Conservation (phyloP, 2,113 vertebrate species). For the Centropus bengalensis region DNA sequence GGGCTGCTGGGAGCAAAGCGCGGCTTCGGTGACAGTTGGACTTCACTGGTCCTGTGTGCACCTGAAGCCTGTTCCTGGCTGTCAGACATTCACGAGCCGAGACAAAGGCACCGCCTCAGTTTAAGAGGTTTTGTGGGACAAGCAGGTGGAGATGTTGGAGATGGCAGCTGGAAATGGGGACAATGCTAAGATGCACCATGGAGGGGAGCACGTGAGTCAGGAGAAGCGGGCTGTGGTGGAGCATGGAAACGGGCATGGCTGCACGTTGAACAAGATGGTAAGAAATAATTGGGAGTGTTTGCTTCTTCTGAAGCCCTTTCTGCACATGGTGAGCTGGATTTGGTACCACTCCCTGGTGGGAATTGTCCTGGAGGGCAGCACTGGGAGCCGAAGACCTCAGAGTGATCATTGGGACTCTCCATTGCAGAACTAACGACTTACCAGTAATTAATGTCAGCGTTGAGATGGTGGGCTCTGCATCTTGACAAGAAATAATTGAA, state of each 20-base stretch:
- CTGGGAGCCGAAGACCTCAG: neutral
- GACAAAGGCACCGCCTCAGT: neutral
- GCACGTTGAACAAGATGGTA: neutral
- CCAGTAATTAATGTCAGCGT: constrained; percentile 45
- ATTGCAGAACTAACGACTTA: neutral
- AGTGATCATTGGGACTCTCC: neutral
- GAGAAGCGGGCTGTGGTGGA: neutral
- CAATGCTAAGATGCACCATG: neutral
- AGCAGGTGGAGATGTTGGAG: neutral
- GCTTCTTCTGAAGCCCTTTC: neutral
- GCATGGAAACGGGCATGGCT: accelerated
- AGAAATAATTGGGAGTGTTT: neutral
- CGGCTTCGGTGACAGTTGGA: neutral
- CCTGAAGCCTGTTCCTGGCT: accelerated
- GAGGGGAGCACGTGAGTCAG: neutral
- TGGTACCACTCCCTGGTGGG: neutral
- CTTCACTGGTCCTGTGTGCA: accelerated
- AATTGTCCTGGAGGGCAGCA: neutral
- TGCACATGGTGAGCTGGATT: neutral
- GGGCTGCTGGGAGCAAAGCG: accelerated
- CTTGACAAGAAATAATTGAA: constrained; percentile 57
- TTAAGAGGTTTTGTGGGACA: neutral
- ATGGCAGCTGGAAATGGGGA: neutral
- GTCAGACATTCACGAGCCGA: neutral
- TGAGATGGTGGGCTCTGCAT: constrained; percentile 58